These are phyloP conservation scores for Sthenelais limicola DNA, from an alignment of 2,888 invertebrate species.

Conservation along the genomic window DNA sequence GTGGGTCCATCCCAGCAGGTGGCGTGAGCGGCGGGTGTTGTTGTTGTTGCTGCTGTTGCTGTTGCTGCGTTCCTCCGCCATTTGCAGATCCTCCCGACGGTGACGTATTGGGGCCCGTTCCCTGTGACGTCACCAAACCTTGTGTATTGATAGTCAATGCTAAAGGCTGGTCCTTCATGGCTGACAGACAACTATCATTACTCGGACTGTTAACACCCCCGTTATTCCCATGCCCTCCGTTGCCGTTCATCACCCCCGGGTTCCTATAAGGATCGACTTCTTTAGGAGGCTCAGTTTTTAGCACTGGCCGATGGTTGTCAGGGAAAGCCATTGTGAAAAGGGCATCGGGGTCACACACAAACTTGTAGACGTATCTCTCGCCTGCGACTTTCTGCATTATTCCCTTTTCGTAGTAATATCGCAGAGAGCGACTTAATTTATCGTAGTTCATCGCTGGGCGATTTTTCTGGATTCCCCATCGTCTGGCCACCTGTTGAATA, in stretches of 20 bases:
- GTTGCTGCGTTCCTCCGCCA: background rate
- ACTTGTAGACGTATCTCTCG: slow-evolving; percentile 96
- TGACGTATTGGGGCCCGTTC: slow-evolving; percentile 7
- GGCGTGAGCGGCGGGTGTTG: slow-evolving; percentile 15
- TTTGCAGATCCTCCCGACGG: background rate
- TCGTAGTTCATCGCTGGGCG: slow-evolving; percentile 98
- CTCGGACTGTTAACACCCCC: background rate
- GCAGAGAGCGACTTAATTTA: slow-evolving; percentile 90
- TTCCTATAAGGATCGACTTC: slow-evolving; percentile 20
- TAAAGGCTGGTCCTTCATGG: slow-evolving; percentile 40
- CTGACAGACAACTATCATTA: background rate
- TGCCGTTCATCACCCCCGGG: background rate
- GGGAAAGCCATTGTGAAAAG: slow-evolving; percentile 71
- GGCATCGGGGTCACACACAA: slow-evolving; percentile 89
- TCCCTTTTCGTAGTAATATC: slow-evolving; percentile 99
- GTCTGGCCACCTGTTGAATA: slow-evolving; percentile 86
- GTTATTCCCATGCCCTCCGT: background rate
- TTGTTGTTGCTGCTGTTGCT: background rate
- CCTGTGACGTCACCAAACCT: slow-evolving; percentile 1
- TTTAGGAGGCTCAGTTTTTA: slow-evolving; percentile 59
- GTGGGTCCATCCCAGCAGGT: slow-evolving; percentile 13
- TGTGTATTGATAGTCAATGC: slow-evolving; percentile 43
- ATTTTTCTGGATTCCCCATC: slow-evolving; percentile 97
- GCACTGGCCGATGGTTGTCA: slow-evolving; percentile 63
- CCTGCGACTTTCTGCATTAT: slow-evolving; percentile 97